Evolutionary conservation across 2,888 invertebrate species (phyloP).

Genomic region (Eucera pruinosa): DNA sequence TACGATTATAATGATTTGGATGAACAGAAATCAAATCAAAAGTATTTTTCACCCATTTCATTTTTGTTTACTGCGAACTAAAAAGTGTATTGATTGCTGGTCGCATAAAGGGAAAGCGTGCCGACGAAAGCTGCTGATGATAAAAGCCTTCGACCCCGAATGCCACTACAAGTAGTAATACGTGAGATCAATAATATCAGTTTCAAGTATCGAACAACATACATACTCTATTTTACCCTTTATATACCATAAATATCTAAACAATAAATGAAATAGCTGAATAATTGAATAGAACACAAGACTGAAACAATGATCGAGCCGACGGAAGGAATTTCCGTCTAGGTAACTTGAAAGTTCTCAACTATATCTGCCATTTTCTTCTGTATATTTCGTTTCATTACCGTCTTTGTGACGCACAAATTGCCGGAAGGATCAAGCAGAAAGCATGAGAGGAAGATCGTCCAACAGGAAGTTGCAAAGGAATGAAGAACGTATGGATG

Average conservation of each 20-base stretch:
- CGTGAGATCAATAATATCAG: slow-evolving; percentile 18
- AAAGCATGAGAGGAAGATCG: slow-evolving; percentile 39
- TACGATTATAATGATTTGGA: not conserved
- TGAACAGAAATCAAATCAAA: not conserved
- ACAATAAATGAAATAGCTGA: not conserved
- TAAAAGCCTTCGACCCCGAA: slow-evolving; percentile 19
- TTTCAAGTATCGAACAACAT: slow-evolving; percentile 5
- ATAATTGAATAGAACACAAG: not conserved
- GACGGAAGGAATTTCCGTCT: slow-evolving; percentile 11
- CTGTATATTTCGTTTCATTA: slow-evolving; percentile 13
- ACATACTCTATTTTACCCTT: not conserved
- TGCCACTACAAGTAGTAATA: slow-evolving; percentile 2
- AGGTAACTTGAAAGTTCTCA: not conserved
- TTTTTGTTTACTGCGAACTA: not conserved
- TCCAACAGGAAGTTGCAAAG: slow-evolving; percentile 64
- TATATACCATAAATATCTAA: not conserved
- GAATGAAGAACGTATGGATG: slow-evolving; percentile 73
- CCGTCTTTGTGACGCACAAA: slow-evolving; percentile 19
- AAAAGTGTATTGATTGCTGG: slow-evolving; percentile 6
- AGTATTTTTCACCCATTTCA: not conserved
- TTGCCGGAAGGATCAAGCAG: slow-evolving; percentile 39
- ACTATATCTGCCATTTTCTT: slow-evolving; percentile 32
- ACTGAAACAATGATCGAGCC: slow-evolving; percentile 1
- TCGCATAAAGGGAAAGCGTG: slow-evolving; percentile 6
- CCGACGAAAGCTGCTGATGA: slow-evolving; percentile 8